Percentiles rank a stretch among this genome's conserved stretches.
Conservation (phyloP, 2,113 vertebrate genomes). For the Phalacrocorax carbo region DNA sequence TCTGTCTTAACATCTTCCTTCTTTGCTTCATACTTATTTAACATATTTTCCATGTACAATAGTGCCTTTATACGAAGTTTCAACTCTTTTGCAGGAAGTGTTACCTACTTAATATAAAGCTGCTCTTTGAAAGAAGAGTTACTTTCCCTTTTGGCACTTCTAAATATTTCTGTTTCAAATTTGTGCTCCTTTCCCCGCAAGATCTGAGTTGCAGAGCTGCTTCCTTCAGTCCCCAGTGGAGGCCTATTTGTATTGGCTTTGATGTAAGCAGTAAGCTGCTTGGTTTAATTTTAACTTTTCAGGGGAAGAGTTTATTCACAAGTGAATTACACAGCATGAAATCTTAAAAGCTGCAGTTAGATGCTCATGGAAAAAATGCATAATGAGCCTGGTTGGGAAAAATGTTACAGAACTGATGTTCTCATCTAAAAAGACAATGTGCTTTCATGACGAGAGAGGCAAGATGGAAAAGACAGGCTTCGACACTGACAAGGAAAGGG, state of each 20-base stretch:
- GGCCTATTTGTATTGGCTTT: constrained; percentile 40
- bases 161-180: constrained; percentile 35
- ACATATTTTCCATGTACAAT: background rate
- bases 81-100: background rate
- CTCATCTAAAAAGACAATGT: background rate
- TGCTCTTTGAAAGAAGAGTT: background rate
- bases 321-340: constrained; percentile 14
- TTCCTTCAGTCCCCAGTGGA: background rate
- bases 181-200: background rate
- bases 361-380: background rate
- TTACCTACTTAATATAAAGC: background rate
- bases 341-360: background rate
- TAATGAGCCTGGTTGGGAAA: background rate
- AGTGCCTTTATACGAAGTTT: background rate
- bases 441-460: background rate
- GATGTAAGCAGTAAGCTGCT: constrained; percentile 14
- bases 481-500: fast-evolving
- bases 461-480: background rate
- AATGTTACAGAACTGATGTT: background rate
- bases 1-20: background rate
- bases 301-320: background rate
- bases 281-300: constrained; percentile 35
- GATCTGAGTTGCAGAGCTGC: background rate
- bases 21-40: background rate
- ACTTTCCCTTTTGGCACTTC: constrained; percentile 21